Evolutionary conservation across 1,140 invertebrate species (phyloP), one percentile per base, ranked within the genome.

Genomic region (Venustaconcha ellipsiformis): DNA sequence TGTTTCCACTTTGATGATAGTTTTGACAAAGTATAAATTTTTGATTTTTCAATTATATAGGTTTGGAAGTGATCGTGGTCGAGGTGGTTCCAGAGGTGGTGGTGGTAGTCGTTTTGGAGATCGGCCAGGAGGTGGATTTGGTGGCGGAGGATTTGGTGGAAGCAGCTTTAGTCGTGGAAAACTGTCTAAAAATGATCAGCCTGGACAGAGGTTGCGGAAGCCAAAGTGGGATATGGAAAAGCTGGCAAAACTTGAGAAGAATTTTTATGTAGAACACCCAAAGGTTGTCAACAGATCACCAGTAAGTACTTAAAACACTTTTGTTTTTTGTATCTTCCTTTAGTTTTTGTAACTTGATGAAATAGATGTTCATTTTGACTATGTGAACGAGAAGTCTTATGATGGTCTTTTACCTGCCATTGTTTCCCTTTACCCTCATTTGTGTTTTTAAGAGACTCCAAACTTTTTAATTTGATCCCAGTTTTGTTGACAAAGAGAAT

Each of bases 221-320:
- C 96, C 96, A 13, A 92, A 92, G 75, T 99, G 96, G 96, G 95
- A 97, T 80, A 85, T 94, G 73, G 92, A 93, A 69, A 92, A 94
- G 76, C 89, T 99, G 30, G 93, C 94, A 78, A 93, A 94, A 57
- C 97, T 99, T 88, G 92, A 94, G 74, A 99, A 99, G 90, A 94
- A 98, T 90, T 96, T 99, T 85, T 99, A 99, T 88, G 92, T 93
- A 74, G 95, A 96, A 67, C 94, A 96, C 89, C 92, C 93, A 8
- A 94, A 94, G 90, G 94, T 96, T 20, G 86, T 94, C 58, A 92
- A 92, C 58, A 85, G 91, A 82, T 77, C 80, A 68, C 80, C 79
- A 56, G 90, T 91, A 80, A 86, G 88, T 84, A 48, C 57, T 71
- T 37, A 23, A 8, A 37, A 37, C 37, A 37, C 23, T 37, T 37